A percentile compares a stretch with the other conserved stretches of the same genome.
Conservation (phyloP, 2,888 invertebrate genomes). For the Aporophyla lueneburgensis region DNA sequence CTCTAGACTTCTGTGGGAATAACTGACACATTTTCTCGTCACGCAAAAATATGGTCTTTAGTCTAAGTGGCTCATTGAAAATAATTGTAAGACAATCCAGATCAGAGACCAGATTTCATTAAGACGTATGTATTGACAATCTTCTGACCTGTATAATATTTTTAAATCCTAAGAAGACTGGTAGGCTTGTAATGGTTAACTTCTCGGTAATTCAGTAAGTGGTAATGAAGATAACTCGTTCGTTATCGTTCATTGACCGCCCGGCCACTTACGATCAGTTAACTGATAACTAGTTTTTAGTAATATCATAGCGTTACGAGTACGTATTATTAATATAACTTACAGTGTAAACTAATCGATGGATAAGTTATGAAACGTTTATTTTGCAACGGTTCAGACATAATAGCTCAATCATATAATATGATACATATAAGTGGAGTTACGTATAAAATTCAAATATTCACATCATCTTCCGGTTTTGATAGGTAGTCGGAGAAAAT, state of each 20-base stretch:
- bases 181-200: constrained; percentile 34
- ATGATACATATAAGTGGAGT: constrained; percentile 34
- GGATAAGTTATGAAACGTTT: constrained; percentile 55
- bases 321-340: constrained; percentile 32
- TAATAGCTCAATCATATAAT: constrained; percentile 48
- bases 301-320: constrained; percentile 52
- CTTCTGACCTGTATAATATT: constrained; percentile 48
- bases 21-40: constrained; percentile 29
- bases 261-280: constrained; percentile 53
- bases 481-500: constrained; percentile 34
- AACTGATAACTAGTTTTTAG: constrained; percentile 63
- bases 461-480: constrained; percentile 37
- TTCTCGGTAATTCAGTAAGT: constrained; percentile 59
- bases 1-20: constrained; percentile 15
- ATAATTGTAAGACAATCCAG: constrained; percentile 6
- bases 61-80: constrained; percentile 20
- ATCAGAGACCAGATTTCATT: constrained; percentile 24
- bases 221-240: constrained; percentile 68
- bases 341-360: constrained; percentile 33
- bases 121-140: constrained; percentile 31
- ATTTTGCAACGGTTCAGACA: constrained; percentile 50
- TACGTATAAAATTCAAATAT: constrained; percentile 49
- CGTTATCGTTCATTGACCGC: constrained; percentile 75
- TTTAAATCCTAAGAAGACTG: constrained; percentile 34
- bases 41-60: constrained; percentile 34